Conservation (phyloP, 2,888 invertebrate genomes). For the Brachypterus glaber region DNA sequence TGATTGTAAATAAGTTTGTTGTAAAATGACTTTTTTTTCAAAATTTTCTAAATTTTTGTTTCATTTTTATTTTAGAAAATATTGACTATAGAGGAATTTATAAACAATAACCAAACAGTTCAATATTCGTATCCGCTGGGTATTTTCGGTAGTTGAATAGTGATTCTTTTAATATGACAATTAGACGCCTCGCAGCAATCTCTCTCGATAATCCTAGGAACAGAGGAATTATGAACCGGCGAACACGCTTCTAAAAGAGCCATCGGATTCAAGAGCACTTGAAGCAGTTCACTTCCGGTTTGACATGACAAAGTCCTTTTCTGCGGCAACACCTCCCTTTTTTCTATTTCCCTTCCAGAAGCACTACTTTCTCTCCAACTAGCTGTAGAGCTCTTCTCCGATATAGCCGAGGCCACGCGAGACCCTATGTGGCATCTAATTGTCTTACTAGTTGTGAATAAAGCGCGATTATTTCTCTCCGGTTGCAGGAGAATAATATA, state of each 20-base stretch:
- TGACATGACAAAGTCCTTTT: constrained; percentile 39
- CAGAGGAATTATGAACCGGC: constrained; percentile 14
- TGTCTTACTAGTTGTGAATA: constrained; percentile 64
- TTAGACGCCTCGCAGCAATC: constrained; percentile 36
- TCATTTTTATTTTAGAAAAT: too few species aligned
- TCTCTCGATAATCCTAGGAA: constrained; percentile 32
- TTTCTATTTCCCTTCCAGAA: constrained; percentile 21
- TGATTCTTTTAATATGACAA: constrained; percentile 40
- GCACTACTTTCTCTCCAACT: constrained; percentile 31
- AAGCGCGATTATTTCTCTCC: constrained; percentile 64
- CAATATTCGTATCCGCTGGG: constrained; percentile 9
- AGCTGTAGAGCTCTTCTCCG: constrained; percentile 36
- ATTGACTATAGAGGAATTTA: too few species aligned
- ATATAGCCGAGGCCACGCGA: constrained; percentile 40
- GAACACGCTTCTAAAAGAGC: constrained; percentile 27
- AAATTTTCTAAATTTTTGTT: too few species aligned
- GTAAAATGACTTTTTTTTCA: too few species aligned
- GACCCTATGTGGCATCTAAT: constrained; percentile 60
- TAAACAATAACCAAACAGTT: too few species aligned
- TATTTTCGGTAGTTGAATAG: constrained; percentile 34
- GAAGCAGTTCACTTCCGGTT: constrained; percentile 37
- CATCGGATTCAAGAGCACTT: constrained; percentile 33
- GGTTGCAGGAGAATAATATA: constrained; percentile 67
- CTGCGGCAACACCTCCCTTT: constrained; percentile 23
- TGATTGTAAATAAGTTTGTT: too few species aligned